These are phyloP conservation scores for Allacma fusca DNA, from an alignment of 2,888 invertebrate species.

Conservation along the genomic window DNA sequence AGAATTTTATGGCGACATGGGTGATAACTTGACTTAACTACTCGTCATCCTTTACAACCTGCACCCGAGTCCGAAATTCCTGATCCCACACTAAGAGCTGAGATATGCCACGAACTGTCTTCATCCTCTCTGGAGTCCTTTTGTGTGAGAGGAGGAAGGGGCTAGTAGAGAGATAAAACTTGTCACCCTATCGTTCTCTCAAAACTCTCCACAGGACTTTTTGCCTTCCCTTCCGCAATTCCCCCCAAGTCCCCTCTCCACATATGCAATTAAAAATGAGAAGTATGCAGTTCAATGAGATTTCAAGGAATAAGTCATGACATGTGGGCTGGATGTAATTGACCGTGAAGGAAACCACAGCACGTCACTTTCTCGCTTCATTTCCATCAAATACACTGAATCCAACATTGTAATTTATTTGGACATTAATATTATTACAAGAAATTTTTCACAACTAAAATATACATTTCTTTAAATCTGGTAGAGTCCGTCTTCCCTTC, in stretches of 20 bases:
- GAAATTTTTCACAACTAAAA: background rate
- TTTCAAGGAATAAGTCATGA: background rate
- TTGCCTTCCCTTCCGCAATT: too few species aligned
- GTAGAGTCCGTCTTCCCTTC: background rate
- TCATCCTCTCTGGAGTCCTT: background rate
- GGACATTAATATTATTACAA: conserved; percentile 28
- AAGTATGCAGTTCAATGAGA: background rate
- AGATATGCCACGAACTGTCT: background rate
- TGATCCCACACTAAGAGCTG: conserved; percentile 5
- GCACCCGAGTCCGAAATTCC: conserved; percentile 6
- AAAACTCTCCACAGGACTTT: too few species aligned
- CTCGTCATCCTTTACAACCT: conserved; percentile 6
- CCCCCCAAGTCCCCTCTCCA: too few species aligned
- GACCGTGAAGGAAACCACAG: conserved; percentile 10
- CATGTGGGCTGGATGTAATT: conserved; percentile 8
- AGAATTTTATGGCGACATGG: conserved; percentile 38
- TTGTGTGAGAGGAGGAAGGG: background rate
- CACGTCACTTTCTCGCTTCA: conserved; percentile 7
- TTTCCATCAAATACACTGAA: conserved; percentile 27
- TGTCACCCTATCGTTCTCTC: background rate
- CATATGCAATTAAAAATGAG: background rate
- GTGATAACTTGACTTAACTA: conserved; percentile 19
- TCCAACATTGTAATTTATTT: conserved; percentile 30
- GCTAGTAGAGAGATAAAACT: background rate
- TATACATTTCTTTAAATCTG: background rate